Evolutionary conservation across 2,888 invertebrate species (phyloP).

Genomic region (Macrophya alboannulata): DNA sequence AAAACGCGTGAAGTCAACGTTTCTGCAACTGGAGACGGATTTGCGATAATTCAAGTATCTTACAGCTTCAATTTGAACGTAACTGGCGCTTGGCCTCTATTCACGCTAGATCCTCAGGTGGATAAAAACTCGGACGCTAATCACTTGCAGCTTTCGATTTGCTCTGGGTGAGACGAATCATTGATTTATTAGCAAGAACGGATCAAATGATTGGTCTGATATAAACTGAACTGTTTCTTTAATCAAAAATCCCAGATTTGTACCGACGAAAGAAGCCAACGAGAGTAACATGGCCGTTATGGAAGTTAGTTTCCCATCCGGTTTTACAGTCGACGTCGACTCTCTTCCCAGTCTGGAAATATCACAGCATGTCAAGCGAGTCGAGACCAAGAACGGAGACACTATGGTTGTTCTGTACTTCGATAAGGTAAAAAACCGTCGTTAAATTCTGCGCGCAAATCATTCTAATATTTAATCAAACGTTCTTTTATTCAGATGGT

Average conservation of each 20-base stretch:
- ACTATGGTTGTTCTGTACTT: constrained; percentile 88
- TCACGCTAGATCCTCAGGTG: constrained; percentile 92
- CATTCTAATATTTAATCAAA: background rate
- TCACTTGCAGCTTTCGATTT: constrained; percentile 91
- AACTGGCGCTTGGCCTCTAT: constrained; percentile 93
- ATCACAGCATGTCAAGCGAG: constrained; percentile 84
- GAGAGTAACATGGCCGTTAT: constrained; percentile 95
- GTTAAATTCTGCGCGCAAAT: background rate
- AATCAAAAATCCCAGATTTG: constrained; percentile 82
- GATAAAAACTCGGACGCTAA: constrained; percentile 90
- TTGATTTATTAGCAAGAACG: background rate
- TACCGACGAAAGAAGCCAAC: constrained; percentile 84
- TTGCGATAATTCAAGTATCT: constrained; percentile 89
- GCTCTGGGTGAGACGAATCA: constrained; percentile 84
- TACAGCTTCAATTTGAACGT: constrained; percentile 93
- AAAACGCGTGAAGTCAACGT: constrained; percentile 86
- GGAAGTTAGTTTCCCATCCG: constrained; percentile 94
- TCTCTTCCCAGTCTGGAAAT: constrained; percentile 85
- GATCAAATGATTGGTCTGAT: background rate
- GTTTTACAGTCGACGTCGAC: constrained; percentile 92
- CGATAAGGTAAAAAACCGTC: constrained; percentile 82
- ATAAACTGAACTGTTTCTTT: background rate
- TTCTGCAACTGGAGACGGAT: constrained; percentile 90
- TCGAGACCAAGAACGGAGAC: constrained; percentile 87
- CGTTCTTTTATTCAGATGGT: constrained; percentile 77